Conservation (phyloP, 2,888 invertebrate genomes). For the Pantelozetes paolii region DNA sequence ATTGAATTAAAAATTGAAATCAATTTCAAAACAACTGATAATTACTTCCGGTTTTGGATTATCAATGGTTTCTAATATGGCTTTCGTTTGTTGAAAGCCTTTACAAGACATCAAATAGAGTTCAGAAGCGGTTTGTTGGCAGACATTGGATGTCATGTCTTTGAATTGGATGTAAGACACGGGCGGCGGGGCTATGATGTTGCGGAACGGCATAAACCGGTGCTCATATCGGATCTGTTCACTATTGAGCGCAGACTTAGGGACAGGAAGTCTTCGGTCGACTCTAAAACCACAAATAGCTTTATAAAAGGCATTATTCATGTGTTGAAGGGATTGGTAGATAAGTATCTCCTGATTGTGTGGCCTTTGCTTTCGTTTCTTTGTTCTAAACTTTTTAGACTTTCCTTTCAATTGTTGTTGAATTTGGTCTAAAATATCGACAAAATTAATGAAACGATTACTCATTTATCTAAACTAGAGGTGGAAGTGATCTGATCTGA, state of each 20-base stretch:
- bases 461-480: no score
- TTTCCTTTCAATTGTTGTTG: conserved; percentile 45
- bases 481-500: no score
- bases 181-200: conserved; percentile 79
- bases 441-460: not conserved
- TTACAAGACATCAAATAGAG: conserved; percentile 77
- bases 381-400: conserved; percentile 58
- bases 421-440: conserved; percentile 38
- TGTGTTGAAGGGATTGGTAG: conserved; percentile 84
- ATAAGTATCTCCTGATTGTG: conserved; percentile 78
- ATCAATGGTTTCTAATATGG: conserved; percentile 74
- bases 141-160: conserved; percentile 61
- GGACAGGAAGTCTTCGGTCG: conserved; percentile 76
- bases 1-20: not conserved
- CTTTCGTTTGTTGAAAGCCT: conserved; percentile 85
- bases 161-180: conserved; percentile 83
- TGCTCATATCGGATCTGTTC: conserved; percentile 92
- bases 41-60: conserved; percentile 73
- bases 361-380: conserved; percentile 64
- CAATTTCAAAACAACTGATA: not conserved
- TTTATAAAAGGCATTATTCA: conserved; percentile 93
- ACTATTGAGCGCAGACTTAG: conserved; percentile 82
- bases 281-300: conserved; percentile 55
- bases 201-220: conserved; percentile 81
- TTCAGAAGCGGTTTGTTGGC: conserved; percentile 49